These are phyloP conservation scores for Ophion slaviceki DNA, from an alignment of 2,888 invertebrate genomes.

Conservation along the genomic window DNA sequence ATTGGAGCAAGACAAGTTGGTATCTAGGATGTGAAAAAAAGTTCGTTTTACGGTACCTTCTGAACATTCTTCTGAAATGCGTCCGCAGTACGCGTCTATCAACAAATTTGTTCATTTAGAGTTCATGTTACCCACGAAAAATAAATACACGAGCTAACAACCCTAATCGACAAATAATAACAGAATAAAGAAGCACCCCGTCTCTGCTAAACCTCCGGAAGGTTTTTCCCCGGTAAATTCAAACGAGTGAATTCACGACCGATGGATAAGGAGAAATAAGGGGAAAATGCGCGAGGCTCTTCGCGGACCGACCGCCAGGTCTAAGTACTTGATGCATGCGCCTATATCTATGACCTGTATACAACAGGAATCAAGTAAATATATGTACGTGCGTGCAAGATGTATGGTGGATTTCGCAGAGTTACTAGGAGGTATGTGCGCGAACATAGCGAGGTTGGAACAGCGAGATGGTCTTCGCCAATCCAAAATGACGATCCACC, in stretches of 20 bases:
- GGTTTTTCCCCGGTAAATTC: constrained; percentile 38
- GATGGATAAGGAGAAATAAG: constrained; percentile 26
- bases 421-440: constrained; percentile 32
- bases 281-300: constrained; percentile 4
- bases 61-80: too few relatives aligned
- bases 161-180: too few relatives aligned
- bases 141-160: not conserved
- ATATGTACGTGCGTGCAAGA: not conserved
- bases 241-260: constrained; percentile 43
- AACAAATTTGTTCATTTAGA: not conserved
- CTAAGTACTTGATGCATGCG: constrained; percentile 3
- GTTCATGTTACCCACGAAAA: not conserved
- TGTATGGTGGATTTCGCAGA: constrained; percentile 31
- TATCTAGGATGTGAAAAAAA: too few relatives aligned
- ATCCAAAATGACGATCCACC: constrained; percentile 66
- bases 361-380: constrained; percentile 5
- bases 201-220: not conserved
- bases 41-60: too few relatives aligned
- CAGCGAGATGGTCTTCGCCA: constrained; percentile 46
- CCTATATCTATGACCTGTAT: not conserved
- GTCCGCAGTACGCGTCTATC: too few relatives aligned
- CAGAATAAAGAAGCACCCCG: too few relatives aligned
- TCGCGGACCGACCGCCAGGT: constrained; percentile 15
- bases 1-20: too few relatives aligned
- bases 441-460: constrained; percentile 15